Percentiles rank a stretch among this genome's conserved stretches.
These are phyloP conservation scores for Agelas oroides DNA, from an alignment of 37 sponge, comb jelly and placozoan genomes.

Conservation along the genomic window DNA sequence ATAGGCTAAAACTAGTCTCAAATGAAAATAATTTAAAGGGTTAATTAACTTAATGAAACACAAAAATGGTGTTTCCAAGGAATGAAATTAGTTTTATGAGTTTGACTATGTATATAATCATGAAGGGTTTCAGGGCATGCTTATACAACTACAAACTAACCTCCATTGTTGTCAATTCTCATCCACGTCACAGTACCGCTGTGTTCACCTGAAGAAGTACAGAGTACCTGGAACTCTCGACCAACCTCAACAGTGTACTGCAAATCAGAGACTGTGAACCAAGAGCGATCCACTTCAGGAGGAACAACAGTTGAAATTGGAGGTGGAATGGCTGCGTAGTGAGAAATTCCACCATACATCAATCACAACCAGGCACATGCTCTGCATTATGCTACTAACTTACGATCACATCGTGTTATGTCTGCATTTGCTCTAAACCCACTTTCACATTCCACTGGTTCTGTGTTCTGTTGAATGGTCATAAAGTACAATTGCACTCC, in stretches of 20 bases:
- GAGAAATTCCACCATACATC: too few species aligned
- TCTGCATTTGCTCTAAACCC: slow-evolving; percentile 11
- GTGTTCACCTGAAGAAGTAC: background rate
- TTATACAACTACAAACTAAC: background rate
- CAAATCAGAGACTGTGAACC: background rate
- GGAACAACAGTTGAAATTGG: too few species aligned
- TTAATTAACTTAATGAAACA: too few species aligned
- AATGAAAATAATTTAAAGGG: too few species aligned
- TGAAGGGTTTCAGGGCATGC: too few species aligned
- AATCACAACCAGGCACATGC: too few species aligned
- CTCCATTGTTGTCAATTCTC: background rate
- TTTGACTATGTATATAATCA: too few species aligned
- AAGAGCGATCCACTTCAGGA: background rate
- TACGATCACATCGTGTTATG: slow-evolving; percentile 1
- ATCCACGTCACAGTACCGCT: background rate
- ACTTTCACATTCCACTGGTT: slow-evolving; percentile 2
- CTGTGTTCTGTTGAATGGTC: slow-evolving; percentile 1
- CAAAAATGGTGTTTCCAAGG: too few species aligned
- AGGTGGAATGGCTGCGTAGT: slow-evolving; percentile 1
- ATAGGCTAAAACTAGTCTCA: too few species aligned
- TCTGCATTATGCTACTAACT: background rate
- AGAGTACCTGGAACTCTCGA: background rate
- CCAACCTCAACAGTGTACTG: background rate
- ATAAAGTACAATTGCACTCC: too few species aligned
- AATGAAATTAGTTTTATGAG: too few species aligned